phyloP scores from a whole-genome alignment of 1,140 invertebrate genomes.

The Drosophila malerkotliana region DNA sequence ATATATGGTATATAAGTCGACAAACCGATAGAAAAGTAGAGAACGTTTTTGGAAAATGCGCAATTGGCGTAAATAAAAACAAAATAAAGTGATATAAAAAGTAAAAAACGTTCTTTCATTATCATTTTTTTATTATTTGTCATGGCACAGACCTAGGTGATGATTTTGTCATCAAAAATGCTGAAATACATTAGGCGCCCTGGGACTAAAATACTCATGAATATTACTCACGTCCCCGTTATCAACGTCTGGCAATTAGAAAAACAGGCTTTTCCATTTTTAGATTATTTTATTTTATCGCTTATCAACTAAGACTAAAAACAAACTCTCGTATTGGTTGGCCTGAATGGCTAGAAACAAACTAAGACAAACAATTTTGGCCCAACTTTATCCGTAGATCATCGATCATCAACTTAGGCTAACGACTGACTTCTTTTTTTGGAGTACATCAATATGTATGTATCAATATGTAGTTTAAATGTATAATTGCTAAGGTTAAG shows the following conservation, averaged over 20 bases:
- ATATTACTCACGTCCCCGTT: slow-evolving; percentile 6
- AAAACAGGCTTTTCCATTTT: slow-evolving; percentile 21
- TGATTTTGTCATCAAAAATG: neutral
- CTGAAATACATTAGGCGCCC: neutral
- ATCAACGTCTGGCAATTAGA: slow-evolving; percentile 19
- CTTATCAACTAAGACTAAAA: slow-evolving; percentile 40
- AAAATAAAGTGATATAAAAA: slow-evolving; percentile 73
- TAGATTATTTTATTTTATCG: slow-evolving; percentile 31
- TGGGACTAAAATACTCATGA: neutral
- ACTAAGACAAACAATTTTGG: slow-evolving; percentile 46
- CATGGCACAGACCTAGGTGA: neutral
- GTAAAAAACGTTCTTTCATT: neutral
- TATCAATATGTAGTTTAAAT: slow-evolving; percentile 28
- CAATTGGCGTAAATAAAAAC: slow-evolving; percentile 39
- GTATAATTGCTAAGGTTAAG: slow-evolving; percentile 40
- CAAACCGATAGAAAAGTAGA: slow-evolving; percentile 71
- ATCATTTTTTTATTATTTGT: neutral
- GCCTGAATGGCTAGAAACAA: slow-evolving; percentile 34
- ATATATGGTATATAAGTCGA: slow-evolving; percentile 37
- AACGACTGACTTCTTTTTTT: slow-evolving; percentile 28
- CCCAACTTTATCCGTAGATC: slow-evolving; percentile 3
- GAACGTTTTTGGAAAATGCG: slow-evolving; percentile 70
- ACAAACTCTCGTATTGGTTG: slow-evolving; percentile 35
- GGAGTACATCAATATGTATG: slow-evolving; percentile 49
- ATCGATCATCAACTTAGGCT: slow-evolving; percentile 31